phyloP scores from a whole-genome alignment of 2,888 invertebrate species.

The Philereme vetulata region DNA sequence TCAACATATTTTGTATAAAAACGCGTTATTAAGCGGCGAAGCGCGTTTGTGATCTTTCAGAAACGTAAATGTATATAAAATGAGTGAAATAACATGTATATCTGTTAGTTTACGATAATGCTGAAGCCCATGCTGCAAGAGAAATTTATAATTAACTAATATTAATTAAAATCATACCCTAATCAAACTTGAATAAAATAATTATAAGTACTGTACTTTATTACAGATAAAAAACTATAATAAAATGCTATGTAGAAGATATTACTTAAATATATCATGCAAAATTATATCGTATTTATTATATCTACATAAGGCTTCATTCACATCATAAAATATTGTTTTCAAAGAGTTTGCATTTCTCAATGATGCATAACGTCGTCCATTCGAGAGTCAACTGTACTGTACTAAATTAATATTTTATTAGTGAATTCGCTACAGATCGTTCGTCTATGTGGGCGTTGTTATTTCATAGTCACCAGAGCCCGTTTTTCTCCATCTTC shows the following conservation, averaged over 20 bases:
- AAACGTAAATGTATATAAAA: constrained; percentile 30
- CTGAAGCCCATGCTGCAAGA: constrained; percentile 67
- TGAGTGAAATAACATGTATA: constrained; percentile 33
- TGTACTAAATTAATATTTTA: too few relatives aligned
- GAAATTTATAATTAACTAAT: constrained; percentile 39
- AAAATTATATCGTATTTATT: constrained; percentile 16
- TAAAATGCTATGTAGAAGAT: constrained; percentile 8
- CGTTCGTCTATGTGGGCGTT: too few relatives aligned
- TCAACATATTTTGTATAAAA: constrained; percentile 12
- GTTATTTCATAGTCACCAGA: too few relatives aligned
- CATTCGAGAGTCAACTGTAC: too few relatives aligned
- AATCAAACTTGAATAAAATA: constrained; percentile 5
- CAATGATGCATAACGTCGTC: too few relatives aligned
- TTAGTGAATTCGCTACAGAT: too few relatives aligned
- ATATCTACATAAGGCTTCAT: constrained; percentile 3
- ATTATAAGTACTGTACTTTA: neutral
- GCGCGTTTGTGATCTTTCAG: constrained; percentile 35
- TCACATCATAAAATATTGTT: constrained; percentile 14
- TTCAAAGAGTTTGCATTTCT: neutral
- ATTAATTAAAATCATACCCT: constrained; percentile 18
- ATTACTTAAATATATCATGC: constrained; percentile 16
- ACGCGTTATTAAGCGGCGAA: constrained; percentile 32
- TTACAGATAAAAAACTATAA: constrained; percentile 2
- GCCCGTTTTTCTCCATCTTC: too few relatives aligned
- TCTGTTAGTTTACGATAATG: constrained; percentile 48